These are phyloP conservation scores for Notolepis coatsorum DNA, from an alignment of 2,797 vertebrate species.

Conservation along the genomic window DNA sequence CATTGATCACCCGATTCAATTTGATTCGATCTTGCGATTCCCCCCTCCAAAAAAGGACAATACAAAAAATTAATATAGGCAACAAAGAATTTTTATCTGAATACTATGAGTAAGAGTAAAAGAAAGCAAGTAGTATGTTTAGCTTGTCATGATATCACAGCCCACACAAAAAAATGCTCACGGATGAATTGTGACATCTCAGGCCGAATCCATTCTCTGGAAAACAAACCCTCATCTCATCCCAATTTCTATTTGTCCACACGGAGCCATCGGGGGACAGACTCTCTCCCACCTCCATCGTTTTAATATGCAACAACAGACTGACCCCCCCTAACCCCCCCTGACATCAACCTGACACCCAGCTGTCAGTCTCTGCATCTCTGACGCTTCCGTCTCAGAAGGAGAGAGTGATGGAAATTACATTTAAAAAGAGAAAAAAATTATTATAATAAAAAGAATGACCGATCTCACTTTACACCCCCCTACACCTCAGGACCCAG, in stretches of 20 bases:
- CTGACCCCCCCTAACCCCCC: slow-evolving; percentile 62
- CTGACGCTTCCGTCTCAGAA: slow-evolving; percentile 25
- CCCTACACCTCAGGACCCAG: slow-evolving; percentile 30
- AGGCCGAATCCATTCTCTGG: slow-evolving; percentile 8
- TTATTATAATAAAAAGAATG: slow-evolving; percentile 25
- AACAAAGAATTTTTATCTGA: too few relatives aligned
- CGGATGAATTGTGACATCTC: neutral
- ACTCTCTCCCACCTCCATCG: slow-evolving; percentile 39
- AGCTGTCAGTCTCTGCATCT: slow-evolving; percentile 41
- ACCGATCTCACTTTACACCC: slow-evolving; percentile 4
- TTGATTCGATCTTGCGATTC: too few relatives aligned
- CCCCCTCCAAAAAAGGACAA: too few relatives aligned
- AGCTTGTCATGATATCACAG: slow-evolving; percentile 8
- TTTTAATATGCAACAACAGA: slow-evolving; percentile 71
- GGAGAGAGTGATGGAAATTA: slow-evolving; percentile 44
- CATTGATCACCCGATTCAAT: too few relatives aligned
- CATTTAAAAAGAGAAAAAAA: slow-evolving; percentile 34
- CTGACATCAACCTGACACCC: slow-evolving; percentile 41
- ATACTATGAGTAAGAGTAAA: too few relatives aligned
- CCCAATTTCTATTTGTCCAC: slow-evolving; percentile 44
- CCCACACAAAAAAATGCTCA: slow-evolving; percentile 27
- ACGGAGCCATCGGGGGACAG: neutral
- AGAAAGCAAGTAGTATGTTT: too few relatives aligned
- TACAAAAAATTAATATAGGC: too few relatives aligned
- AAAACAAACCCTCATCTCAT: slow-evolving; percentile 44